A percentile compares a stretch with the other conserved stretches of the same genome.
Conservation (phyloP, 2,113 vertebrate species). For the Plecotus auritus region DNA sequence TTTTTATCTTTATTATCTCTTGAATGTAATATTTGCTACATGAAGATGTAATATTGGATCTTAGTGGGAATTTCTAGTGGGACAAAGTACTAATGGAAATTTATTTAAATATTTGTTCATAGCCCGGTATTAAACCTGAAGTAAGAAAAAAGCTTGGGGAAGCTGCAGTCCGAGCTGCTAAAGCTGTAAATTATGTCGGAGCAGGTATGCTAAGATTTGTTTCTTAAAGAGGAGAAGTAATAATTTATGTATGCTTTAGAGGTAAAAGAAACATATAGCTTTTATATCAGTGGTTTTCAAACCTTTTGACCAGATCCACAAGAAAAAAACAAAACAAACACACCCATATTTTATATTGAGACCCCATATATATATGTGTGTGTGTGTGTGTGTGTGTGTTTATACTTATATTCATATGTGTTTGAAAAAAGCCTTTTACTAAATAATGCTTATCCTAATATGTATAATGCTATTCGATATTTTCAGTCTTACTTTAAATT, state of each 20-base stretch:
- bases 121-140: slow-evolving; percentile 94
- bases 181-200: slow-evolving; percentile 96
- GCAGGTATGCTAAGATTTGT: slow-evolving; percentile 85
- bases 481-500: slow-evolving; percentile 26
- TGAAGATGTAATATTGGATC: slow-evolving; percentile 12
- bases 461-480: background rate
- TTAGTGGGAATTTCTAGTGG: slow-evolving; percentile 15
- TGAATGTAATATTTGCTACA: slow-evolving; percentile 12
- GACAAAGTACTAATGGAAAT: background rate
- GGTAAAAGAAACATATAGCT: background rate
- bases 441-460: background rate
- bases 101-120: slow-evolving; percentile 37
- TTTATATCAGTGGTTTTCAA: background rate
- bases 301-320: background rate
- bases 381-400: background rate
- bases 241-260: background rate
- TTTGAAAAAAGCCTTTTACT: background rate
- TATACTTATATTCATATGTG: background rate
- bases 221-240: background rate
- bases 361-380: background rate
- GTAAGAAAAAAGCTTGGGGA: slow-evolving; percentile 93
- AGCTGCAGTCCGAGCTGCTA: slow-evolving; percentile 94
- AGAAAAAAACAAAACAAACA: background rate
- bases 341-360: background rate
- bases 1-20: slow-evolving; percentile 21